phyloP scores from a whole-genome alignment of 2,888 invertebrate species.

The Lacanobia oleracea region DNA sequence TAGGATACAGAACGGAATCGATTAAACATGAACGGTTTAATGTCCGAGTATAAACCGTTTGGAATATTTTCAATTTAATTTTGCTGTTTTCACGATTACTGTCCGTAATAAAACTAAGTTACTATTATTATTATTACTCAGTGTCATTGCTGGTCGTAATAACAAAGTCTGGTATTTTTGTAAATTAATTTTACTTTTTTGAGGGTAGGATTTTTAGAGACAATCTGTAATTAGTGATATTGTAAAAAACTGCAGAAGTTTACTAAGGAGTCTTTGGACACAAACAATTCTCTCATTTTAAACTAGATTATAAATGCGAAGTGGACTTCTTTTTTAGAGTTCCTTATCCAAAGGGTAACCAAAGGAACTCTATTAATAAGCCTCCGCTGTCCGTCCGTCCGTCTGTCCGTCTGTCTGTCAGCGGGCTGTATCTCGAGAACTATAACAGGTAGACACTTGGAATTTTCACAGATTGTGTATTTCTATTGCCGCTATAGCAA shows the following conservation, averaged over 20 bases:
- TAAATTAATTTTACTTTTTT: background rate
- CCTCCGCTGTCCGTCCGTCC: no score
- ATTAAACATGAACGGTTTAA: conserved; percentile 21
- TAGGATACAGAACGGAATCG: conserved; percentile 22
- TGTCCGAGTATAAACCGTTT: conserved; percentile 3
- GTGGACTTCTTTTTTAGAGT: no score
- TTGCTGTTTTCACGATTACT: conserved; percentile 13
- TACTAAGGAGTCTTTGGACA: background rate
- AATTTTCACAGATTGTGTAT: no score
- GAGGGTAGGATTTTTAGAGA: background rate
- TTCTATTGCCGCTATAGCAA: no score
- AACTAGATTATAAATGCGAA: no score
- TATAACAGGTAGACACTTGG: no score
- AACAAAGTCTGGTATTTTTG: background rate
- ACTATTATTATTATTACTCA: conserved; percentile 14
- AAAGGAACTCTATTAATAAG: no score
- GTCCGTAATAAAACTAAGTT: conserved; percentile 22
- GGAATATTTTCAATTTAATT: conserved; percentile 39
- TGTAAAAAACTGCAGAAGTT: background rate
- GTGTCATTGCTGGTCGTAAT: conserved; percentile 23
- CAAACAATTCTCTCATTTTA: background rate
- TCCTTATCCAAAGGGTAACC: no score
- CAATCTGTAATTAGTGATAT: background rate
- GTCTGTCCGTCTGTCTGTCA: no score
- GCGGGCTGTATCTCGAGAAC: no score